Conservation (phyloP, 1,140 invertebrate species). For the Formica exsecta region DNA sequence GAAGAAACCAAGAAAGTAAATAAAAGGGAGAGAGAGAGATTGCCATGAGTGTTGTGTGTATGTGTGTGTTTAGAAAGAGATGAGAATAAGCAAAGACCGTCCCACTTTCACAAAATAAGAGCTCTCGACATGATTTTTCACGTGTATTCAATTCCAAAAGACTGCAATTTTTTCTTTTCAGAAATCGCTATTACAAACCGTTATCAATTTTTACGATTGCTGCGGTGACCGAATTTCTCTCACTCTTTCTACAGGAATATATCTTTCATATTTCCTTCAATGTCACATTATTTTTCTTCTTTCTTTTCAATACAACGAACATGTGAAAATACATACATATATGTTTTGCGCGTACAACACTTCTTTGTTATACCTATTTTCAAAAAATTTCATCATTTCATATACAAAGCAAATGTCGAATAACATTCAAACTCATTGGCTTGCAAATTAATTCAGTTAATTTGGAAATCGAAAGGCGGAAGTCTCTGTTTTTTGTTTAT, state of each 20-base stretch:
- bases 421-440: not conserved
- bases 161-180: not conserved
- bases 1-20: not conserved
- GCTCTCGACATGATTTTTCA: not conserved
- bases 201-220: too few relatives aligned
- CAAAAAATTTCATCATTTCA: too few relatives aligned
- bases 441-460: not conserved
- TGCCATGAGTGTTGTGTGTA: too few relatives aligned
- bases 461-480: slow-evolving; percentile 8
- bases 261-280: too few relatives aligned
- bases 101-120: slow-evolving; percentile 41
- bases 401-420: not conserved
- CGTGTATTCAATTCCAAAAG: not conserved
- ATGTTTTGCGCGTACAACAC: too few relatives aligned
- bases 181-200: not conserved
- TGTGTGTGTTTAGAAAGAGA: not conserved
- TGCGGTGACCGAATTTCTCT: too few relatives aligned
- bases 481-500: not conserved
- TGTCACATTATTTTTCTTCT: too few relatives aligned
- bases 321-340: too few relatives aligned
- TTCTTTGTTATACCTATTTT: too few relatives aligned
- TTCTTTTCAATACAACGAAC: too few relatives aligned
- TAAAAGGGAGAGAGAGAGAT: not conserved
- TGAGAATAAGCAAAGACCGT: not conserved
- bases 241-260: too few relatives aligned